phyloP scores from a whole-genome alignment of 2,113 vertebrate species.

The Plecotus auritus region DNA sequence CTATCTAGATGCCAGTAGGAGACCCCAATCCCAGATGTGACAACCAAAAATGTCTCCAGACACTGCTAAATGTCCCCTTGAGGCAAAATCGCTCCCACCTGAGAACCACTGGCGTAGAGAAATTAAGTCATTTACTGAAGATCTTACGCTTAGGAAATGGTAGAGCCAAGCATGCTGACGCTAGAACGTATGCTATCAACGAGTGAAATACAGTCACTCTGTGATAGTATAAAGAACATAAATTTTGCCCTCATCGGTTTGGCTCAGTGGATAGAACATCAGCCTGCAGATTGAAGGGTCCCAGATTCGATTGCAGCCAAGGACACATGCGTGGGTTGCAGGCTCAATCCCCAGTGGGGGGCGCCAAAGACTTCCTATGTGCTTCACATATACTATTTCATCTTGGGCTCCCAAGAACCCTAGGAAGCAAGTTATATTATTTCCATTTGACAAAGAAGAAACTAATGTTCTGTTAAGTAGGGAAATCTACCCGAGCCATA shows the following conservation, averaged over 20 bases:
- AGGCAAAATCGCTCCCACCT: neutral
- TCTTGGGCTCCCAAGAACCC: neutral
- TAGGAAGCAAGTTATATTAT: neutral
- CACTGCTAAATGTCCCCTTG: neutral
- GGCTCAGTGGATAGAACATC: too few species aligned
- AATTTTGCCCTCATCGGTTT: neutral
- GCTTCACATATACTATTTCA: neutral
- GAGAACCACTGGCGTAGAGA: neutral
- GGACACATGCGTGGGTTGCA: too few species aligned
- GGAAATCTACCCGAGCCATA: neutral
- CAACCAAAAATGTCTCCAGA: neutral
- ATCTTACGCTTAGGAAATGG: neutral
- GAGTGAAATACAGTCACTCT: neutral
- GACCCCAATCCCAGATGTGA: neutral
- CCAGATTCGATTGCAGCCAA: too few species aligned
- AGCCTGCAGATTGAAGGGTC: too few species aligned
- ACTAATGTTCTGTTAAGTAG: neutral
- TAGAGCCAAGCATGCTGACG: neutral
- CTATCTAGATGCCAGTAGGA: neutral
- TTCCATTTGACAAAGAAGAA: conserved; percentile 6
- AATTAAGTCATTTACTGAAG: neutral
- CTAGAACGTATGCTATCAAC: neutral
- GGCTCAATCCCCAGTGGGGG: too few species aligned
- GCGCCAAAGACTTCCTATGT: neutral
- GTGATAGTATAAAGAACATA: neutral